Base-by-base conservation (phyloP, 2,888 invertebrate genomes). In the Temnothorax ravouxi region DNA sequence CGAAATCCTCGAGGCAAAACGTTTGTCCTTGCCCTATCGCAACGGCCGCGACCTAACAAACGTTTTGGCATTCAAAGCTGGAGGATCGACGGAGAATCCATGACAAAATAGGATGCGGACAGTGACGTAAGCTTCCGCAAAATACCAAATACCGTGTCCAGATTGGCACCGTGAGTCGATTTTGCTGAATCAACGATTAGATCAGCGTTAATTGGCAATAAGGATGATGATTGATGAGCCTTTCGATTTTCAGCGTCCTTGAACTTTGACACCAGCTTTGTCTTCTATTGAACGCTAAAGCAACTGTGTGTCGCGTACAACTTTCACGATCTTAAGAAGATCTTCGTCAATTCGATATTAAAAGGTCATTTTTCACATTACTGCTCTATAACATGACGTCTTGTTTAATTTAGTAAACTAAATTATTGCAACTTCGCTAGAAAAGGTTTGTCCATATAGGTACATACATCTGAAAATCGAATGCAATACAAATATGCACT, bases 171-270 rank as follows among this genome's bases (percentile, higher is more conserved):
- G 62, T 69, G 84, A 86, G 80, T 84, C 71, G 61, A 88, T 85
- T 86, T 61, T 66, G 69, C 71, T 72, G 66, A 85, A 88, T 86
- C 83, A 82, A 86, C 66, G 86, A 88, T 44, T 72, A 75, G 54
- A 87, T 88, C 86, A 79, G 61, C 79, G 75, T 64, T 86, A 86
- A 88, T 88, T 88, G 71, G 77, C 74, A 66, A 89, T 86, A 81
- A 69, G 71, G 79, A 89, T 88, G 86, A 80, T 88, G 91, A 91
- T 90, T 87, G 88, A 91, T 89, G 85, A 84, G 34, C 87, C 82
- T 87, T 84, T 87, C 87, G 83, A 88, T 90, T 88, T 90, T 71
- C 84, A 84, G 83, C 86, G 87, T 81, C 91, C 90, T 91, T 88
- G 83, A 88, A 85, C 83, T 44, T 59, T 71, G 71, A 71, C 79